These are phyloP conservation scores for Ostrea denselamellosa DNA, from an alignment of 1,140 invertebrate genomes.

Conservation along the genomic window DNA sequence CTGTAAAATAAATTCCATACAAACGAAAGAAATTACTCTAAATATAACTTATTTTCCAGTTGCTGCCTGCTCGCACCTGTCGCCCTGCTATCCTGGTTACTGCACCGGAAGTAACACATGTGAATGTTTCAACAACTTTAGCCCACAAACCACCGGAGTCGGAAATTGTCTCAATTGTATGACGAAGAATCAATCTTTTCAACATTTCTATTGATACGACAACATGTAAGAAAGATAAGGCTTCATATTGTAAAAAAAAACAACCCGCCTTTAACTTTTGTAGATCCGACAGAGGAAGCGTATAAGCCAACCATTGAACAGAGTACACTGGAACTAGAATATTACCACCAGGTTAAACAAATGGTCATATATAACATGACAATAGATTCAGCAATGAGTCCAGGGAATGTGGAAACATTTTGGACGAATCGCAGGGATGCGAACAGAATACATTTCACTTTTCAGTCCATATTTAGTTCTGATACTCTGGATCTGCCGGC, in stretches of 20 bases:
- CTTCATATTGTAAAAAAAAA: neutral
- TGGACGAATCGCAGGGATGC: conserved; percentile 33
- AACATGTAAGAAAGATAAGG: too few species aligned
- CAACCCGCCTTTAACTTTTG: neutral
- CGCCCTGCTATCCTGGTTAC: conserved; percentile 46
- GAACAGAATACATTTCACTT: conserved; percentile 16
- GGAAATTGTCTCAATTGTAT: neutral
- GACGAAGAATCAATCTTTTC: neutral
- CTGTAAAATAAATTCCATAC: too few species aligned
- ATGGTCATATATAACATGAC: conserved; percentile 18
- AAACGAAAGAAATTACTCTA: too few species aligned
- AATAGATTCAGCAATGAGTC: neutral
- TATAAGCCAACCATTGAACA: conserved; percentile 25
- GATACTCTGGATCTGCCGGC: neutral
- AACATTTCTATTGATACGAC: too few species aligned
- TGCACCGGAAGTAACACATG: conserved; percentile 31
- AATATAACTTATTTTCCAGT: neutral
- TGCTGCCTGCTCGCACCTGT: conserved; percentile 18
- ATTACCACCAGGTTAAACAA: neutral
- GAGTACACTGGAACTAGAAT: neutral
- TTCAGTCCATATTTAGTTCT: neutral
- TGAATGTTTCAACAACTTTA: neutral
- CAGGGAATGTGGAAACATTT: neutral
- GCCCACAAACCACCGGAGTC: neutral
- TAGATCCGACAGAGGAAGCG: neutral